Evolutionary conservation across 2,113 vertebrate species (phyloP).

Genomic region (Amphiprion percula): DNA sequence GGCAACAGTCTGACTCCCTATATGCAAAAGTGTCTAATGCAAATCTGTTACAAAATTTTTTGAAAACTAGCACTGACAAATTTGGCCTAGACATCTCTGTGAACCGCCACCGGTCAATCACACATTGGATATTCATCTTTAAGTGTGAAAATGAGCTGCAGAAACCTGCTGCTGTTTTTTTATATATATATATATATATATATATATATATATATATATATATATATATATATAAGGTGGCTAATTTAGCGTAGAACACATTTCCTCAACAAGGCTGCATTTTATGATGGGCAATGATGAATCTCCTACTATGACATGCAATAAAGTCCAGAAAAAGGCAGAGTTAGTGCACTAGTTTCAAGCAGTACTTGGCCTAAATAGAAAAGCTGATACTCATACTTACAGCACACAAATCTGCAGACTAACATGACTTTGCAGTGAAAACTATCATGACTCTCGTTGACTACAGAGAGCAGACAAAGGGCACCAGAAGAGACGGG

Average conservation of each 20-base stretch:
- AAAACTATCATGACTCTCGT: constrained; percentile 9
- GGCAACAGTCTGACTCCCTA: background rate
- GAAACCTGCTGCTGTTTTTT: background rate
- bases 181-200: no score
- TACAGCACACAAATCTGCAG: constrained; percentile 24
- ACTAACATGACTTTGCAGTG: constrained; percentile 14
- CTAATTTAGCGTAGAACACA: background rate
- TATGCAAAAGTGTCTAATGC: background rate
- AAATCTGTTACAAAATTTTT: background rate
- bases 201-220: no score
- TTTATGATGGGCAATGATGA: background rate
- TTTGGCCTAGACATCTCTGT: background rate
- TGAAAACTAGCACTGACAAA: background rate
- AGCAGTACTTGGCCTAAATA: constrained; percentile 13
- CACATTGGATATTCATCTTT: background rate
- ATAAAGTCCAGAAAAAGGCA: constrained; percentile 11
- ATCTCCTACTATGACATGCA: background rate
- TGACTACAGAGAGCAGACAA: constrained; percentile 34
- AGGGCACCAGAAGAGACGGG: constrained; percentile 10
- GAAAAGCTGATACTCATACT: constrained; percentile 5
- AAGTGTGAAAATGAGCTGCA: background rate
- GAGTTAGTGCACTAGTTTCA: constrained; percentile 26
- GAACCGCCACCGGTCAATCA: background rate
- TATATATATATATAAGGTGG: no score
- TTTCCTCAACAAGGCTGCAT: background rate